phyloP scores from a whole-genome alignment of 2,888 invertebrate species.

The Andrena bucephala region DNA sequence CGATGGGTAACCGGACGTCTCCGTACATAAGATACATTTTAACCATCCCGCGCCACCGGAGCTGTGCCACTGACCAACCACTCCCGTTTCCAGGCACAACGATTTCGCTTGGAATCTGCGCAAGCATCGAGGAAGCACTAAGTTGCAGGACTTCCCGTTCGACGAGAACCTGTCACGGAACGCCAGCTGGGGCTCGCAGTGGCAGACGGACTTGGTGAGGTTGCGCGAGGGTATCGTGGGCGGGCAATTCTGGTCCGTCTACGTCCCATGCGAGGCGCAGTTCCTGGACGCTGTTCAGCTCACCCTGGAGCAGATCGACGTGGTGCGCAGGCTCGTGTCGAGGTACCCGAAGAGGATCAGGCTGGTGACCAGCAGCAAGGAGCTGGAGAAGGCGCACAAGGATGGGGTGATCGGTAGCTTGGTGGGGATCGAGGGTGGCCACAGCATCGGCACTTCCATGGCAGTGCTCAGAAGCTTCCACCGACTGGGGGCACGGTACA shows the following conservation, averaged over 20 bases:
- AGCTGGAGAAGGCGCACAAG: slow-evolving; percentile 88
- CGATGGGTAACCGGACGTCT: slow-evolving; percentile 85
- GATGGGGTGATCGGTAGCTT: slow-evolving; percentile 88
- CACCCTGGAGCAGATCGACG: slow-evolving; percentile 89
- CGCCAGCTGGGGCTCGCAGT: slow-evolving; percentile 81
- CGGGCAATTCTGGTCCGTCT: slow-evolving; percentile 85
- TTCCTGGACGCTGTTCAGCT: slow-evolving; percentile 89
- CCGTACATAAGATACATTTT: neutral
- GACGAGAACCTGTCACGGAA: slow-evolving; percentile 82
- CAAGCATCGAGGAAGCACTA: slow-evolving; percentile 82
- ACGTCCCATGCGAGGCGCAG: slow-evolving; percentile 88
- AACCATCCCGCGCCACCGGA: neutral
- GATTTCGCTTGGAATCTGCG: slow-evolving; percentile 85
- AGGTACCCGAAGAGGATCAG: slow-evolving; percentile 86
- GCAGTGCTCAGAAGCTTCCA: slow-evolving; percentile 89
- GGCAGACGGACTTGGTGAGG: slow-evolving; percentile 86
- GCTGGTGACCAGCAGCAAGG: slow-evolving; percentile 87
- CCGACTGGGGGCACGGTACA: slow-evolving; percentile 88
- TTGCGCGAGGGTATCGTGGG: slow-evolving; percentile 85
- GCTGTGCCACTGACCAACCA: neutral
- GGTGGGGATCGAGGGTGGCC: slow-evolving; percentile 89
- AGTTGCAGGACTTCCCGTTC: slow-evolving; percentile 83
- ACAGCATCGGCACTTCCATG: slow-evolving; percentile 89
- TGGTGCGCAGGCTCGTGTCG: slow-evolving; percentile 87
- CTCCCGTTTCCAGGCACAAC: slow-evolving; percentile 80